phyloP scores from a whole-genome alignment of 2,888 invertebrate species.

The Leptodirus hochenwartii region DNA sequence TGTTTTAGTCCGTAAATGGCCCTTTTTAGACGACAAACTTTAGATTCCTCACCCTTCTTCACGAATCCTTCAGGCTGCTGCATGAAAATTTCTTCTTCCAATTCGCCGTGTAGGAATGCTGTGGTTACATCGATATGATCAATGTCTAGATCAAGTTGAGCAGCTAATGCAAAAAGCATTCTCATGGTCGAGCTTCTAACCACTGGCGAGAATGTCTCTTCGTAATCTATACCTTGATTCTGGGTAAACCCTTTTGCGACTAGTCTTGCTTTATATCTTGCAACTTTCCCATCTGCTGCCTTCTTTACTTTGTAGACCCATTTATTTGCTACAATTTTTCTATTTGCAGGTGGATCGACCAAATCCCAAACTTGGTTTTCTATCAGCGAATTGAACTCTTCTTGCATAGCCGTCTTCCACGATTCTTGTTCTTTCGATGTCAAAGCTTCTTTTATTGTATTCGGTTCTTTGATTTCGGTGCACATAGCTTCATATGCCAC shows the following conservation, averaged over 20 bases:
- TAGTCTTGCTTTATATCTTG: constrained; percentile 9
- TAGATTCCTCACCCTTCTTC: neutral
- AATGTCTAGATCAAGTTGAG: constrained; percentile 12
- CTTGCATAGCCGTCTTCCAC: constrained; percentile 13
- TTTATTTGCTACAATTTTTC: constrained; percentile 5
- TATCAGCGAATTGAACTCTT: constrained; percentile 12
- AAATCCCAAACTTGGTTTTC: constrained; percentile 12
- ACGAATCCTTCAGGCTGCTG: constrained; percentile 1
- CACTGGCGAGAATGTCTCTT: constrained; percentile 17
- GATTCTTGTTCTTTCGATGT: constrained; percentile 7
- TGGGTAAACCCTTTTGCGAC: constrained; percentile 11
- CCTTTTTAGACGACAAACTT: constrained; percentile 3
- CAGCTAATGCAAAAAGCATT: constrained; percentile 14
- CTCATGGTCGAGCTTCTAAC: constrained; percentile 14
- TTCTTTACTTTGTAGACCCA: constrained; percentile 10
- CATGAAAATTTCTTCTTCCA: constrained; percentile 16
- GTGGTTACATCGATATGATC: constrained; percentile 16
- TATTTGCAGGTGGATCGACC: constrained; percentile 8
- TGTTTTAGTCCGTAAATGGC: constrained; percentile 5
- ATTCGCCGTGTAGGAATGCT: constrained; percentile 16
- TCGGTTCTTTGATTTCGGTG: no score
- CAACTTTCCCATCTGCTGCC: constrained; percentile 5
- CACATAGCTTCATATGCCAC: no score
- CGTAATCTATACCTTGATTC: constrained; percentile 15
- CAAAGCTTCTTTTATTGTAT: no score